Percentiles rank a stretch among this genome's conserved stretches.
These are phyloP conservation scores for Chrysomallon squamiferum DNA, from an alignment of 1,140 invertebrate genomes.

Conservation along the genomic window DNA sequence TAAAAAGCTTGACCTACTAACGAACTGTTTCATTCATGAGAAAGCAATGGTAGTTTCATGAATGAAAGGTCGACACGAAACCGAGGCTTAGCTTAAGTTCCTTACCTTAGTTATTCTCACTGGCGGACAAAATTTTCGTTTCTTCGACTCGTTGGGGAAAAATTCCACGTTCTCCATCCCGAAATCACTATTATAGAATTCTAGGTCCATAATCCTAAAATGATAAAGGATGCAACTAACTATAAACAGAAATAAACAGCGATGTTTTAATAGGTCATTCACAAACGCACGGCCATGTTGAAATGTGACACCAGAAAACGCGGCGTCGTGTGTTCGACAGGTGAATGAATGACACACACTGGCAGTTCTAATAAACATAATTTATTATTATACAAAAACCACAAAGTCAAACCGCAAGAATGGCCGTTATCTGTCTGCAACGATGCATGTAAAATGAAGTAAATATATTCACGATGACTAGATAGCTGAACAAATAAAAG, in stretches of 20 bases:
- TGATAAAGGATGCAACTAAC: neutral
- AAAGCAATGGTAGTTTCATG: constrained; percentile 1
- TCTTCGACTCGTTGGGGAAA: constrained; percentile 11
- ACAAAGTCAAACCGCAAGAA: neutral
- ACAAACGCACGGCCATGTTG: constrained; percentile 15
- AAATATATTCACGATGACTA: neutral
- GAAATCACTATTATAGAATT: constrained; percentile 18
- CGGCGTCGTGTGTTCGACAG: neutral
- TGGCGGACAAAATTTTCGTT: constrained; percentile 7
- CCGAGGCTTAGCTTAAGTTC: constrained; percentile 5
- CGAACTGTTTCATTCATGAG: constrained; percentile 10
- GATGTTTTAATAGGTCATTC: neutral
- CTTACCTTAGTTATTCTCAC: constrained; percentile 15
- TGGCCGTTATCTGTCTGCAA: neutral
- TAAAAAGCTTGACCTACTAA: too few species aligned
- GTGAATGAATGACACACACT: neutral
- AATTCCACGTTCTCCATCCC: constrained; percentile 21
- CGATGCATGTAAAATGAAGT: neutral
- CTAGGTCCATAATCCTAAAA: constrained; percentile 18
- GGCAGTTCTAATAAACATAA: neutral
- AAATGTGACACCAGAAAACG: constrained; percentile 9
- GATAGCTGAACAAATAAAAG: too few species aligned
- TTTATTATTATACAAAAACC: neutral
- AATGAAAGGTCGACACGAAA: constrained; percentile 13
- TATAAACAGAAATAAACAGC: neutral